Base-by-base conservation (phyloP, 2,113 vertebrate genomes). In the Oenanthe oenanthe region DNA sequence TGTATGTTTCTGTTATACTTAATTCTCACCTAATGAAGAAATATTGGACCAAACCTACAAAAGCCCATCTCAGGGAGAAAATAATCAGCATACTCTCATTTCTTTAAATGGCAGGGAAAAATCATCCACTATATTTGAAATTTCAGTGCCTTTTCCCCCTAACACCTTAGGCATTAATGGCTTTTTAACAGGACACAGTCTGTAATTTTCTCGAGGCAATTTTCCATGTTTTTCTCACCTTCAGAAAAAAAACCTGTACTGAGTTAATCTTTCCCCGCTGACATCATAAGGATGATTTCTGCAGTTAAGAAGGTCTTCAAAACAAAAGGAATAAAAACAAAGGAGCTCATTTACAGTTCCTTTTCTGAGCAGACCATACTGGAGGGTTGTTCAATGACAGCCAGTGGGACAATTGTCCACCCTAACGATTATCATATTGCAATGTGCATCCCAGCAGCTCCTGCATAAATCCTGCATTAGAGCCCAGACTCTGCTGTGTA, bases 191-290 rank as follows among this genome's bases (percentile, higher is more conserved):
- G 81, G 80, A 48, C 51, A 85, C 14, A 77, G 56, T 54, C 73
- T 85, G 60, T 78, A 47, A 95, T 94, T 96, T 92, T 85, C 88
- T 93, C 71, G 40, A 92, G 82, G 90, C 88, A 92, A 92, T 95
- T 95, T 96, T 70, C 87, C 16, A 12, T n/a, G 56, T 24, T 91
- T 91, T 94, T 93, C 40, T 93, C 91, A 85, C 91, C 89, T 88
- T 94, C 78, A 61, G 71, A 70, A 75, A 36, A 53, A 72, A 90
- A 42, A 40, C 7, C 2, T 2, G 2, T 4, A 43, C 71, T 31
- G 78, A 54, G 75, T 95, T 88, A 94, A 88, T 94, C 90, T 88
- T 85, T 76, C 90, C 92, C 88, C 1, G 17, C 63, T 95, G 95
- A 65, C 85, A 88, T 31, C 88, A 80, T 89, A 76, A 85, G 56